These are phyloP conservation scores for Leguminivora glycinivorella DNA, from an alignment of 1,140 invertebrate species.

Conservation along the genomic window DNA sequence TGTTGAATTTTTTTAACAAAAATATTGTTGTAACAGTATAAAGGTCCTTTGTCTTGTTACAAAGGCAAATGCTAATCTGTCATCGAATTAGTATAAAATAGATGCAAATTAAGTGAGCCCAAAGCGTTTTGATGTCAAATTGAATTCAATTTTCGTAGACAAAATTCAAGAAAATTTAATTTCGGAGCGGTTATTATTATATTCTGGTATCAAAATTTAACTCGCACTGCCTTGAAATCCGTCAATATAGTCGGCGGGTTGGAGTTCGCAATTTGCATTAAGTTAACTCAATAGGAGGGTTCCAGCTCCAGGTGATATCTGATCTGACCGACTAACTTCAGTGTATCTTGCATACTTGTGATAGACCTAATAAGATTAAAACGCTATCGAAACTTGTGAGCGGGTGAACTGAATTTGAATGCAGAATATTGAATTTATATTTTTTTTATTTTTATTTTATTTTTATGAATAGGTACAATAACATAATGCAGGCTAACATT, in stretches of 20 bases:
- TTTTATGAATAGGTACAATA: too few species aligned
- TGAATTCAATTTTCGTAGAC: background rate
- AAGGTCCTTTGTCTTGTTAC: background rate
- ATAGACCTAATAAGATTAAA: background rate
- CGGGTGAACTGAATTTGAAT: background rate
- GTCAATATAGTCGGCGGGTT: background rate
- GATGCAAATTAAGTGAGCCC: background rate
- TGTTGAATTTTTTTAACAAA: too few species aligned
- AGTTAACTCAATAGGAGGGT: conserved; percentile 7
- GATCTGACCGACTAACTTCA: background rate
- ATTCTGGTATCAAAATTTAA: background rate
- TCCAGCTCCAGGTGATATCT: conserved; percentile 15
- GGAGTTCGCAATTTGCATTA: conserved; percentile 7
- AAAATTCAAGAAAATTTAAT: conserved; percentile 13
- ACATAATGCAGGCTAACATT: too few species aligned
- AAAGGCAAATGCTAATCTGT: background rate
- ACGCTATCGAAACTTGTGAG: background rate
- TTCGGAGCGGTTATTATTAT: background rate
- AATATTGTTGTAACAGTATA: background rate
- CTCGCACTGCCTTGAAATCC: background rate
- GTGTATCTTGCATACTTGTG: background rate
- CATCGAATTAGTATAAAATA: background rate
- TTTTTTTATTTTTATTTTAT: too few species aligned
- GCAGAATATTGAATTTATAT: background rate
- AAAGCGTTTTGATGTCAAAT: background rate